These are phyloP conservation scores for Lasius platythorax DNA, from an alignment of 2,888 invertebrate genomes.

Conservation along the genomic window DNA sequence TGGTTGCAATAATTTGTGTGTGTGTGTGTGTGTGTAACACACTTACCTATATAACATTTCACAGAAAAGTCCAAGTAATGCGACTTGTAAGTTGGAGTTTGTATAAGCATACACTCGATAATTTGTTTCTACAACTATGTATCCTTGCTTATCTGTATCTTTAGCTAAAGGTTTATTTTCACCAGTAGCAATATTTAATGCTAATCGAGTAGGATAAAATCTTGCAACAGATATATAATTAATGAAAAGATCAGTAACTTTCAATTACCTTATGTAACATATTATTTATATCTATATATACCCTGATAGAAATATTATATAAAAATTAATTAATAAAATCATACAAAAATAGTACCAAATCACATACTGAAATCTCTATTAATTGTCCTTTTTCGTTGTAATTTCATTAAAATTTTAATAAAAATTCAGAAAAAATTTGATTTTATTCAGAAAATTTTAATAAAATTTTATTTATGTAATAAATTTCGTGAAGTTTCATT, in stretches of 20 bases:
- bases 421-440: too few species aligned
- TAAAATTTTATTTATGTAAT: too few species aligned
- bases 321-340: too few species aligned
- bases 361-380: too few species aligned
- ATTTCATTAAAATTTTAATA: too few species aligned
- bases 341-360: too few species aligned
- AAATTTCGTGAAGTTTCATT: too few species aligned
- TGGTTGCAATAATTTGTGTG: neutral
- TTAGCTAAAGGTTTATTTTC: constrained; percentile 85
- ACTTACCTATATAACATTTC: constrained; percentile 94
- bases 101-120: constrained; percentile 98
- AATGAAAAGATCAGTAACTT: constrained; percentile 50
- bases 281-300: constrained; percentile 14
- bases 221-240: constrained; percentile 82
- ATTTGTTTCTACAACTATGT: constrained; percentile 98
- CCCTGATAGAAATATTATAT: too few species aligned
- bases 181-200: constrained; percentile 93
- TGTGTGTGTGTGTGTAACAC: neutral
- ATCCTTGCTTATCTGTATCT: constrained; percentile 88
- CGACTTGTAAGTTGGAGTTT: constrained; percentile 96
- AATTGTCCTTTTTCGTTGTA: too few species aligned
- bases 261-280: constrained; percentile 10
- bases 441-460: too few species aligned
- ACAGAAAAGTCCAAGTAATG: constrained; percentile 96
- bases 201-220: constrained; percentile 97